phyloP scores from a whole-genome alignment of 2,113 vertebrate species.

The Tetraodon nigroviridis region DNA sequence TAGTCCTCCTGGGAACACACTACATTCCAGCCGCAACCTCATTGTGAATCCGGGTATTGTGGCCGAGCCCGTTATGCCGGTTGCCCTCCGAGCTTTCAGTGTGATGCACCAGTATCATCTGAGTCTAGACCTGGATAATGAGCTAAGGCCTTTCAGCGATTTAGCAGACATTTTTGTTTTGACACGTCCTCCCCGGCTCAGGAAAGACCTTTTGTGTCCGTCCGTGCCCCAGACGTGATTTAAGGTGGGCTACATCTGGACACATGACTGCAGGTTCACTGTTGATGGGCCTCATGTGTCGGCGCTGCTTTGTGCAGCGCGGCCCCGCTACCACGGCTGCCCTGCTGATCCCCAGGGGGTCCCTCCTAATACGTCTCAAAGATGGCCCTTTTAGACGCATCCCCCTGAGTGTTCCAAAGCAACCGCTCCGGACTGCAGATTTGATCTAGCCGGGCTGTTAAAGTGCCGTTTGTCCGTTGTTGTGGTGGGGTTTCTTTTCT shows the following conservation, averaged over 20 bases:
- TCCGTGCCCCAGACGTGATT: slow-evolving; percentile 50
- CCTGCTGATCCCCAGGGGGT: slow-evolving; percentile 43
- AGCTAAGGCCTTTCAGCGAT: slow-evolving; percentile 53
- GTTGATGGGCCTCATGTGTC: slow-evolving; percentile 55
- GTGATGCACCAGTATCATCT: slow-evolving; percentile 69
- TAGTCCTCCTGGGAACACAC: slow-evolving; percentile 75
- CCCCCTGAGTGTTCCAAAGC: slow-evolving; percentile 7
- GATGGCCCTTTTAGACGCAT: slow-evolving; percentile 19
- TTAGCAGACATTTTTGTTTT: slow-evolving; percentile 54
- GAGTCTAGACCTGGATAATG: slow-evolving; percentile 77
- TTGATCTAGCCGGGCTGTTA: slow-evolving; percentile 28
- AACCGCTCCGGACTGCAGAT: slow-evolving; percentile 18
- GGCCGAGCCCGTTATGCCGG: slow-evolving; percentile 67
- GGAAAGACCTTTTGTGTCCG: slow-evolving; percentile 53
- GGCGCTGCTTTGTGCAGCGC: slow-evolving; percentile 54
- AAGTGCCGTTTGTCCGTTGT: slow-evolving; percentile 5
- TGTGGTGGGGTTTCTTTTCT: background rate
- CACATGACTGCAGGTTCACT: slow-evolving; percentile 47
- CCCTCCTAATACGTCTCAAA: slow-evolving; percentile 38
- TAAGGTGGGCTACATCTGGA: slow-evolving; percentile 57
- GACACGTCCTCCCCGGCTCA: slow-evolving; percentile 50
- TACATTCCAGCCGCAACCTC: slow-evolving; percentile 75
- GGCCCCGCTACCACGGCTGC: slow-evolving; percentile 38
- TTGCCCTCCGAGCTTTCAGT: slow-evolving; percentile 71
- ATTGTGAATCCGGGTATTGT: slow-evolving; percentile 75